Evolutionary conservation across 1,140 invertebrate genomes (phyloP).

Genomic region (Trichonephila inaurata): DNA sequence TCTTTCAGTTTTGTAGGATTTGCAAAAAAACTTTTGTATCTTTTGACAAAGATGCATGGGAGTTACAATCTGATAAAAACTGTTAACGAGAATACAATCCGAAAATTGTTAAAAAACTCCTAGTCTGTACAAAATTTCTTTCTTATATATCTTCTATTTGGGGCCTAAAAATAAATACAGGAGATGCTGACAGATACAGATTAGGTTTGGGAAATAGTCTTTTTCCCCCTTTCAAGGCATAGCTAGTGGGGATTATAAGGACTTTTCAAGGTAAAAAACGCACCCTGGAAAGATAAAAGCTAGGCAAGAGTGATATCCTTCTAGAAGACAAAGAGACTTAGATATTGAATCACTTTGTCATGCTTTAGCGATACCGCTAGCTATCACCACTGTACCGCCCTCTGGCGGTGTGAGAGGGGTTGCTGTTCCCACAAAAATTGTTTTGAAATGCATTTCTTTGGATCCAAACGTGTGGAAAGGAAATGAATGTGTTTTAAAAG

Average conservation of each 20-base stretch:
- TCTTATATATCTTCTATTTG: neutral
- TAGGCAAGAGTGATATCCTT: neutral
- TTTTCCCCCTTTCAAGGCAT: neutral
- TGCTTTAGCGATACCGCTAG: slow-evolving; percentile 28
- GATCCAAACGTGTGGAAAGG: neutral
- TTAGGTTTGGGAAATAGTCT: neutral
- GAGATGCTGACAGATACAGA: neutral
- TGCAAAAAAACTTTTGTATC: too few relatives aligned
- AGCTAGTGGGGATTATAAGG: neutral
- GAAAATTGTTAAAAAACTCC: neutral
- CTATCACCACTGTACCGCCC: neutral
- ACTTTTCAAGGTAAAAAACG: too few relatives aligned
- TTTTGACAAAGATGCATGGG: neutral
- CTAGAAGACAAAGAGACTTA: slow-evolving; percentile 40
- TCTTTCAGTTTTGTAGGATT: too few relatives aligned
- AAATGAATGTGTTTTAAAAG: too few relatives aligned
- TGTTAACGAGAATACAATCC: neutral
- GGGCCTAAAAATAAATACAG: neutral
- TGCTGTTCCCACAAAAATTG: neutral
- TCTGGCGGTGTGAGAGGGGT: neutral
- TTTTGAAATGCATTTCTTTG: neutral
- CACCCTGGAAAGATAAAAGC: neutral
- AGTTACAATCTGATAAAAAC: neutral
- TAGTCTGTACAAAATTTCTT: neutral
- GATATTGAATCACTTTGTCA: slow-evolving; percentile 60